Evolutionary conservation across 2,888 invertebrate species (phyloP).

Genomic region (Argyresthia goedartella): DNA sequence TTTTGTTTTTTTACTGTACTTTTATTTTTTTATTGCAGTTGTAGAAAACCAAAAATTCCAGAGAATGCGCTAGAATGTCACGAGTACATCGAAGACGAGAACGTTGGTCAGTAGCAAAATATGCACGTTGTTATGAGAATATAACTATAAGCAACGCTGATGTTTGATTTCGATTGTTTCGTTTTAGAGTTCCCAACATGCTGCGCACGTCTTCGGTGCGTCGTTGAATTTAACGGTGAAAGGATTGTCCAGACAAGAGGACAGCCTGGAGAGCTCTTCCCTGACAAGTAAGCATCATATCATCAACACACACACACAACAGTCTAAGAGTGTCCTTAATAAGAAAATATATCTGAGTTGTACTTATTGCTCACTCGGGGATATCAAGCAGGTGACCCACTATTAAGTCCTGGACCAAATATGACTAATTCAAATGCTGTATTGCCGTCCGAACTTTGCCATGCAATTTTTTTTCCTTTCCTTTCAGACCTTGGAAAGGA

Average conservation of each 20-base stretch:
- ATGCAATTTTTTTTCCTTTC: background rate
- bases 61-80: slow-evolving; percentile 64
- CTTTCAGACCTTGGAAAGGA: slow-evolving; percentile 51
- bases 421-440: background rate
- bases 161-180: background rate
- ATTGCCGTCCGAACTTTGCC: background rate
- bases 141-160: background rate
- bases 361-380: too few relatives aligned
- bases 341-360: too few relatives aligned
- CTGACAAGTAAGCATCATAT: slow-evolving; percentile 48
- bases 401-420: too few relatives aligned
- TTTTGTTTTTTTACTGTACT: background rate
- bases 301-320: too few relatives aligned
- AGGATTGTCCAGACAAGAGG: slow-evolving; percentile 60
- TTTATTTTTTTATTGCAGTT: slow-evolving; percentile 35
- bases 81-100: slow-evolving; percentile 64
- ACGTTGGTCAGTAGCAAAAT: slow-evolving; percentile 42
- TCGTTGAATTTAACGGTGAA: slow-evolving; percentile 59
- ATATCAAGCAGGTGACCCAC: background rate
- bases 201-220: slow-evolving; percentile 55
- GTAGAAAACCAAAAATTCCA: slow-evolving; percentile 62
- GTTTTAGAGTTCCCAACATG: slow-evolving; percentile 57
- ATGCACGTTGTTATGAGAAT: background rate
- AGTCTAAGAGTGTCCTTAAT: too few relatives aligned
- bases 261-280: slow-evolving; percentile 61